These are phyloP conservation scores for Drosophila fungiperda DNA, from an alignment of 2,888 invertebrate genomes.

Conservation along the genomic window DNA sequence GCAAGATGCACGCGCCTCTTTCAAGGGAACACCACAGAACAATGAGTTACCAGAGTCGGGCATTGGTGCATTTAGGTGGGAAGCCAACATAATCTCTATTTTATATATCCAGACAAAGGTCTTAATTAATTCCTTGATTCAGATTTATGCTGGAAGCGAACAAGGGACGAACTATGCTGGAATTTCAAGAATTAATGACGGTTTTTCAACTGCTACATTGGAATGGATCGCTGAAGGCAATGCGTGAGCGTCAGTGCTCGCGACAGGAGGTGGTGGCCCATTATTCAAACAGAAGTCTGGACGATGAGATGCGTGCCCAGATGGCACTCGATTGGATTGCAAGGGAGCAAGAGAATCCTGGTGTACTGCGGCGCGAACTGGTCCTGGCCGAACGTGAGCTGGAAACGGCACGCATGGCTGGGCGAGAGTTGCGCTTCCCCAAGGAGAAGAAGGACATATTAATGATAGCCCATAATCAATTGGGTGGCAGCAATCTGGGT, in stretches of 20 bases:
- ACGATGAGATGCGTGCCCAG: constrained; percentile 97
- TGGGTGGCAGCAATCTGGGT: constrained; percentile 85
- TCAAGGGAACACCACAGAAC: constrained; percentile 88
- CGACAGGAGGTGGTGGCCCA: constrained; percentile 96
- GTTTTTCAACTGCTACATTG: constrained; percentile 98
- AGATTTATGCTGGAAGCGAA: constrained; percentile 92
- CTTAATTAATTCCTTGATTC: not conserved
- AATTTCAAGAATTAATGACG: constrained; percentile 99
- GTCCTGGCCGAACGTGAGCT: constrained; percentile 94
- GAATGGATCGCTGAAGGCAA: constrained; percentile 98
- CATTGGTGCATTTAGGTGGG: constrained; percentile 89
- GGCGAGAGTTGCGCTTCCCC: constrained; percentile 95
- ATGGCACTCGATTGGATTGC: constrained; percentile 99
- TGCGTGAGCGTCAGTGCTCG: constrained; percentile 97
- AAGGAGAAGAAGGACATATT: constrained; percentile 98
- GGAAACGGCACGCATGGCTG: constrained; percentile 93
- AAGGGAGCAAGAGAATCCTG: constrained; percentile 90
- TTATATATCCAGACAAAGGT: not conserved
- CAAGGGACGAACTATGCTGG: constrained; percentile 97
- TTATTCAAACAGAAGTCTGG: constrained; percentile 95
- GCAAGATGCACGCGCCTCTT: constrained; percentile 94
- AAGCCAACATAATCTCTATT: not conserved
- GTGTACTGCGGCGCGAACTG: constrained; percentile 92
- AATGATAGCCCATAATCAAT: constrained; percentile 94
- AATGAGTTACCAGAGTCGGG: constrained; percentile 90